Evolutionary conservation across 2,888 invertebrate species (phyloP), one percentile per base, ranked within the genome.

Genomic region (Vesta saturnalis): DNA sequence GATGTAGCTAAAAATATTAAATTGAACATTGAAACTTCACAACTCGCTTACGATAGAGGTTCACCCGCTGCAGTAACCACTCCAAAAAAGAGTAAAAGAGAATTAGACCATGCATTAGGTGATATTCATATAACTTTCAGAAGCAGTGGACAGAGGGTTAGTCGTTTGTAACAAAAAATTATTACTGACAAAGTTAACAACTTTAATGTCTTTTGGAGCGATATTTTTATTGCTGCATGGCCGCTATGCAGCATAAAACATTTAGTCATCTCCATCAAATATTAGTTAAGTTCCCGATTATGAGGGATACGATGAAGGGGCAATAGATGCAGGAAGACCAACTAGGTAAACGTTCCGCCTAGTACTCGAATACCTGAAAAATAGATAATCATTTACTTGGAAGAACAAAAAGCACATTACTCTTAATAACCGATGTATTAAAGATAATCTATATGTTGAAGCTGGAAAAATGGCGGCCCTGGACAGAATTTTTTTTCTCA

Each of bases 251-350:
- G 19, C 16, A 15, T 18, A 49, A 49, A 49, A 49, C 18, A 18
- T 55, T 55, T 55, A 19, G 10, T 22, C 19, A 18, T 19, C n/a
- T 22, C 10, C 16, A 55, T 55, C 16, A 55, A 55, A 55, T 55
- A 19, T 21, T 10, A 6, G 55, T 55, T 6, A 22, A 22, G 14
- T 55, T 55, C 21, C 56, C 35, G 67, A 67, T 54, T 35, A 35
- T 39, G 67, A 62, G 23, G 62, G 62, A 22, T 56, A 19, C 35
- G 46, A 15, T 35, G 67, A 67, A 63, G 67, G 67, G 22, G 67
- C 67, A 14, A 56, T 67, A 46, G 67, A 67, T 35, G 35, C 16
- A 55, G 67, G 62, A 18, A 56, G 62, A 30, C 56, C 67, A 30
- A 57, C 12, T n/a, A 14, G 30, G 14, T 54, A 62, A 56, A 64